Evolutionary conservation across 1,140 invertebrate species (phyloP), one percentile per base, ranked within the genome.

Genomic region (Psix sp.): DNA sequence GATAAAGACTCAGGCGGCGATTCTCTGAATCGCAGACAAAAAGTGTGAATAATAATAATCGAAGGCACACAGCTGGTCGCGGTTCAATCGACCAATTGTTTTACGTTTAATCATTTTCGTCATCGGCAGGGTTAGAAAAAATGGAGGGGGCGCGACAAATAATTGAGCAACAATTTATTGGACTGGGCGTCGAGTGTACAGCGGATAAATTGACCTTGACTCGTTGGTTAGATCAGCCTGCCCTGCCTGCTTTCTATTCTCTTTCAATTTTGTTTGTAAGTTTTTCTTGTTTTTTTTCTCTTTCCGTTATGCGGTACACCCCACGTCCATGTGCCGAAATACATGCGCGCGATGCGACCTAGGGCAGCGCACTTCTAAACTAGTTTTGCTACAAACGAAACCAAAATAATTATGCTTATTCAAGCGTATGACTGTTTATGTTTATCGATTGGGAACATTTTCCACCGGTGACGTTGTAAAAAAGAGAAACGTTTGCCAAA

Each of bases 191-290:
- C 40, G 46, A 35, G 45, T 43, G 36, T 21, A 52, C 45, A 40
- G 31, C 48, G 48, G 36, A 67, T 51, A 63, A 74, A 74, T 62
- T 57, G 56, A 51, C 71, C 56, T 74, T 74, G 70, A 65, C 45
- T 66, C 31, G 29, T 60, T 40, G 21, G 46, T 39, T 52, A 43
- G 52, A 56, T 59, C 14, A 42, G 40, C 0, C 48, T 39, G n/a
- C 24, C 42, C 20, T 33, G 20, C 11, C 15, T 52, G 40, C 42
- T 56, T 54, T 62, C 60, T 71, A 57, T 62, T 66, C 46, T 45
- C 45, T 51, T 54, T 57, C 38, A 59, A 57, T 59, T 49, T 52
- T 72, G 15, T 45, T 49, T 39, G 5, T 24, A 11, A 9, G 21
- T 7, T 15, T n/a, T 18, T 40, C 33, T 35, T 10, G 2, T 11